Evolutionary conservation across 2,113 vertebrate genomes (phyloP), one percentile per base, ranked within the genome.

Genomic region (Dinomys branickii): DNA sequence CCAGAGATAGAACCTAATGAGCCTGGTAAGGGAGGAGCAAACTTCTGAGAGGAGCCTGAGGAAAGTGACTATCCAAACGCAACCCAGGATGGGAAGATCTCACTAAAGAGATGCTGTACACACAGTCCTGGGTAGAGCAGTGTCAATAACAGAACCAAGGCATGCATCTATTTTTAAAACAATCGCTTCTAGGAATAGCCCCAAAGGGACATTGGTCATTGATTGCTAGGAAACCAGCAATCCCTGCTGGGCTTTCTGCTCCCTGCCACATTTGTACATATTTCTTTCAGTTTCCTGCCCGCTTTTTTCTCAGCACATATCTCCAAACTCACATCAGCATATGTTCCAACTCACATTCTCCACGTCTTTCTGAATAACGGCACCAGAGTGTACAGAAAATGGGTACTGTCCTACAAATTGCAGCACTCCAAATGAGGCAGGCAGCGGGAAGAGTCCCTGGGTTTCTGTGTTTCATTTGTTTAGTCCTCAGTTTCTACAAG

Each of bases 151-250:
- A 54, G 44, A 95, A 85, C 75, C 80, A 87, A 82, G 92, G 86
- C 84, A 56, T 22, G 58, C 19, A n/a, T 95, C 96, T 97, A 82
- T 95, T 95, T 96, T 93, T 93, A 91, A 97, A 96, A 63, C 1
- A 11, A 86, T 88, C 73, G 88, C 86, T 95, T 94, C 95, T 95
- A 94, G 93, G 91, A 97, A 96, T 56, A 96, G 81, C 47, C 94
- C 89, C 9, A 0, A 63, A 90, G 90, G 93, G 81, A 96, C 71
- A 86, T 6, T 91, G 97, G 95, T 93, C 93, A 96, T 84, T 17
- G 33, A 98, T 97, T 97, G 89, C 95, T 96, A 96, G 96, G 98
- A 97, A 97, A 94, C 95, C 83, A 93, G 78, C 41, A 30, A 5
- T 94, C 52, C 92, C 95, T 65, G 88, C 91, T 92, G 87, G 50